A percentile compares a stretch with the other conserved stretches of the same genome.
Conservation (phyloP, 1,140 invertebrate genomes). For the Euwallacea similis region DNA sequence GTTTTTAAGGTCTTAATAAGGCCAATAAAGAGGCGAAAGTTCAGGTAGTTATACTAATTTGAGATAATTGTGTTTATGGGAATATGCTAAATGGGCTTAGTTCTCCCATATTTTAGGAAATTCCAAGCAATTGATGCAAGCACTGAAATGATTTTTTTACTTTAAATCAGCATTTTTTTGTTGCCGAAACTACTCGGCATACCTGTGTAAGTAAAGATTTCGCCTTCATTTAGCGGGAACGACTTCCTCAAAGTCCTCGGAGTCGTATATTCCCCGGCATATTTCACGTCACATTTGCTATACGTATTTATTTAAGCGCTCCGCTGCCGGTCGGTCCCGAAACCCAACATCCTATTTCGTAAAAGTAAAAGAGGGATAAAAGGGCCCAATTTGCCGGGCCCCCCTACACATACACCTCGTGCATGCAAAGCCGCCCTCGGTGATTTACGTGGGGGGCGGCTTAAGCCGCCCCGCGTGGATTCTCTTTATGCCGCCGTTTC, state of each 20-base stretch:
- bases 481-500: conserved; percentile 33
- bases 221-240: no score
- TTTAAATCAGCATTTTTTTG: no score
- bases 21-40: no score
- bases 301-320: conserved; percentile 26
- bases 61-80: no score
- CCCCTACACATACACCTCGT: conserved; percentile 26
- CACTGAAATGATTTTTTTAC: no score
- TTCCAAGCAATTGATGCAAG: no score
- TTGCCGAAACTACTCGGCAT: no score
- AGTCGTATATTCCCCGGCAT: background rate
- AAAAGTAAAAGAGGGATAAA: conserved; percentile 33
- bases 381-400: conserved; percentile 27
- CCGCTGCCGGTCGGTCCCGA: conserved; percentile 6
- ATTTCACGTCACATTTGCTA: conserved; percentile 29
- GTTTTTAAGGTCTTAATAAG: no score
- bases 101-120: no score
- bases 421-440: conserved; percentile 35
- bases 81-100: no score
- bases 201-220: no score
- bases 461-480: conserved; percentile 31
- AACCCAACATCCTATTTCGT: conserved; percentile 23
- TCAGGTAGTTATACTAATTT: no score
- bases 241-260: background rate
- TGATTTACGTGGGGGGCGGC: conserved; percentile 35